A percentile compares a stretch with the other conserved stretches of the same genome.
phyloP scores from a whole-genome alignment of 1,140 invertebrate genomes.

The Solenopsis fugax region DNA sequence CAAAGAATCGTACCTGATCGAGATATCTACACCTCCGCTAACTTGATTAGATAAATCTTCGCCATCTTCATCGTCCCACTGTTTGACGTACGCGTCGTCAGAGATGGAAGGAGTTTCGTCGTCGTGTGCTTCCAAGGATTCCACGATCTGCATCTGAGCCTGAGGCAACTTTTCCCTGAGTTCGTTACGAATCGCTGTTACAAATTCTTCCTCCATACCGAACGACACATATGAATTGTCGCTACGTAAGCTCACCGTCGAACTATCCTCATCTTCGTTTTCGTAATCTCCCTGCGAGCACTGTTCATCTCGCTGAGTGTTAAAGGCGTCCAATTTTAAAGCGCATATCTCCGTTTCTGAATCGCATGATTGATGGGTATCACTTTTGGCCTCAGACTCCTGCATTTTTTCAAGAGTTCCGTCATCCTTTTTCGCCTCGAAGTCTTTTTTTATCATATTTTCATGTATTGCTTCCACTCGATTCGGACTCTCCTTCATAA shows the following conservation, averaged over 20 bases:
- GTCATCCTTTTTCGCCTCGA: not conserved
- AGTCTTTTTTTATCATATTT: not conserved
- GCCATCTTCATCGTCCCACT: conserved; percentile 81
- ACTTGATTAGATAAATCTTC: conserved; percentile 79
- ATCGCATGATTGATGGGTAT: not conserved
- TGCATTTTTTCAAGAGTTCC: not conserved
- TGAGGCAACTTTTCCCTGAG: conserved; percentile 90
- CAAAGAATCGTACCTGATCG: conserved; percentile 82
- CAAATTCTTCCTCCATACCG: conserved; percentile 90
- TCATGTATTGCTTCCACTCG: not conserved
- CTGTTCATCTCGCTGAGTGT: conserved; percentile 19
- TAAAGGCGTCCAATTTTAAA: not conserved
- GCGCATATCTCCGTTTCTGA: not conserved
- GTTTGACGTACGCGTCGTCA: conserved; percentile 77
- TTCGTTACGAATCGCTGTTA: conserved; percentile 90
- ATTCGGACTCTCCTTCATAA: not conserved
- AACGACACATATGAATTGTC: conserved; percentile 88
- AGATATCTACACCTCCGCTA: conserved; percentile 82
- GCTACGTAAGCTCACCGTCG: conserved; percentile 83
- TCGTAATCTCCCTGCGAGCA: conserved; percentile 31
- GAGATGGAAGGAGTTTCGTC: conserved; percentile 81
- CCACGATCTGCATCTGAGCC: conserved; percentile 88
- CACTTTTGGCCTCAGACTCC: not conserved
- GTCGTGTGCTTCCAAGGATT: conserved; percentile 81
- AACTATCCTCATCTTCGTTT: conserved; percentile 83